Evolutionary conservation across 2,888 invertebrate species (phyloP).

Genomic region (Dendrolimus pini): DNA sequence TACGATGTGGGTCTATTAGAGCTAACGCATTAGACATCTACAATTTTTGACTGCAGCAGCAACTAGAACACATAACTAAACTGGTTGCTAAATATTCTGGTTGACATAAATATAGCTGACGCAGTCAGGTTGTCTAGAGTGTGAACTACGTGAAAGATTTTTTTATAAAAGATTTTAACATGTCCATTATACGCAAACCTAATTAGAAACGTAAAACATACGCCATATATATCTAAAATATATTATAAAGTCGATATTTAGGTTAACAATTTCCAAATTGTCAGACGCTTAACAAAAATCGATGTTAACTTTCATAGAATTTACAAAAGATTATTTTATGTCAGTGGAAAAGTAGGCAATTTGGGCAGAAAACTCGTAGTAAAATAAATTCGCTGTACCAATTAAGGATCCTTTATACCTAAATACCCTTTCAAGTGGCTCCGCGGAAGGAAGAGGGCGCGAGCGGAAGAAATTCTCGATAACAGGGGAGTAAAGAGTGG

Average conservation of each 20-base stretch:
- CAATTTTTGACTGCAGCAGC: too few relatives aligned
- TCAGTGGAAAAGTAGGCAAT: slow-evolving; percentile 25
- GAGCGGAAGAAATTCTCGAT: slow-evolving; percentile 66
- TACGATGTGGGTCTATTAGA: too few relatives aligned
- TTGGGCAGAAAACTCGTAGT: slow-evolving; percentile 38
- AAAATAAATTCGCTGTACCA: slow-evolving; percentile 61
- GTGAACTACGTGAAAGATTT: too few relatives aligned
- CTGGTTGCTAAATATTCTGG: too few relatives aligned
- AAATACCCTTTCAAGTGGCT: slow-evolving; percentile 65
- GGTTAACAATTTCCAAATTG: slow-evolving; percentile 5
- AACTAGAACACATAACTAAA: too few relatives aligned
- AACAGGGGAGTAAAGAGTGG: slow-evolving; percentile 58
- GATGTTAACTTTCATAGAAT: slow-evolving; percentile 14
- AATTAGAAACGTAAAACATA: neutral
- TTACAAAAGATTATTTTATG: slow-evolving; percentile 21
- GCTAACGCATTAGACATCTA: too few relatives aligned
- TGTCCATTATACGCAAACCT: too few relatives aligned
- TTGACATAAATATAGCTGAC: too few relatives aligned
- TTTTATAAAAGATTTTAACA: too few relatives aligned
- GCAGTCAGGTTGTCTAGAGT: too few relatives aligned
- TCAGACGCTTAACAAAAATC: slow-evolving; percentile 10
- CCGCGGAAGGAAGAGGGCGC: slow-evolving; percentile 60
- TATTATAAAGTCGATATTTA: neutral
- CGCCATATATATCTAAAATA: too few relatives aligned
- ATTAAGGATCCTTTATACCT: slow-evolving; percentile 65